Evolutionary conservation across 2,888 invertebrate species (phyloP).

Genomic region (Shargacucullia verbasci): DNA sequence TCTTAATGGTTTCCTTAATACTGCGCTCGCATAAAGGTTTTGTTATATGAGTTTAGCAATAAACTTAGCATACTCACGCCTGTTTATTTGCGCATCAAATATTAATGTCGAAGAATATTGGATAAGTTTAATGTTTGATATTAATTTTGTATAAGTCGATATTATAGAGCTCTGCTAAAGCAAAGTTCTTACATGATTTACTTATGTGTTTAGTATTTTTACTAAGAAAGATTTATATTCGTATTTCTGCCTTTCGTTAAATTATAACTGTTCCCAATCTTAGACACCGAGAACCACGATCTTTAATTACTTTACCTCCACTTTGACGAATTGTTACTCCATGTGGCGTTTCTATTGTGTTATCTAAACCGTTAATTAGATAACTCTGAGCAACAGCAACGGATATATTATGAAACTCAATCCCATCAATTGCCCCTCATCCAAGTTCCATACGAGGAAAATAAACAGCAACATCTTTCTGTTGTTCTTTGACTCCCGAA

Average conservation of each 20-base stretch:
- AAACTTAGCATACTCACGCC: conserved; percentile 37
- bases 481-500: conserved; percentile 27
- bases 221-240: neutral
- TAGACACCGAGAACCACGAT: too few relatives aligned
- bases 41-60: conserved; percentile 22
- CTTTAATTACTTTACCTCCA: too few relatives aligned
- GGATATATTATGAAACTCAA: conserved; percentile 14
- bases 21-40: conserved; percentile 15
- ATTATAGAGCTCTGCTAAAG: conserved; percentile 2
- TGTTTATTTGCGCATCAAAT: conserved; percentile 42
- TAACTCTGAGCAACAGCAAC: conserved; percentile 28
- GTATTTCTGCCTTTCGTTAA: neutral
- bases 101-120: conserved; percentile 37
- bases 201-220: too few relatives aligned
- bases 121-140: conserved; percentile 31
- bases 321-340: too few relatives aligned
- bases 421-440: conserved; percentile 15
- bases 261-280: too few relatives aligned
- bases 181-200: neutral
- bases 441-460: conserved; percentile 34
- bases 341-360: neutral
- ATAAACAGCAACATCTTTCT: conserved; percentile 23
- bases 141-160: conserved; percentile 34
- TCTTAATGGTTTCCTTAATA: conserved; percentile 27
- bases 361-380: conserved; percentile 6